A percentile compares a stretch with the other conserved stretches of the same genome.
Conservation (phyloP, 2,888 invertebrate species). For the Brachyopa scutellaris region DNA sequence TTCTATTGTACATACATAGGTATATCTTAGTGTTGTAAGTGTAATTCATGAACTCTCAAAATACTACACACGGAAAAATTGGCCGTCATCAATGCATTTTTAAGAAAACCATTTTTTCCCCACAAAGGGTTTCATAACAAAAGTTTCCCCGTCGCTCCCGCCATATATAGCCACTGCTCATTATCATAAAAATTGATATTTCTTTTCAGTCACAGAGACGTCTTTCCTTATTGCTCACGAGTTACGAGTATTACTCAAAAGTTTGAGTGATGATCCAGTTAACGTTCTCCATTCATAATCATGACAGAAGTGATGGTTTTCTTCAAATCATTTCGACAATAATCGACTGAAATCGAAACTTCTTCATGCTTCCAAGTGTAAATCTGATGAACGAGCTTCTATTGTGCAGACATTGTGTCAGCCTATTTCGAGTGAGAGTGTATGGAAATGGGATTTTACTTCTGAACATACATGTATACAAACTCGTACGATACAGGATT, state of each 20-base stretch:
- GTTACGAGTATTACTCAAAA: slow-evolving; percentile 13
- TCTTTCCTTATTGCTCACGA: neutral
- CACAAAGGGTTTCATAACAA: too few species aligned
- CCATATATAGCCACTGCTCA: too few species aligned
- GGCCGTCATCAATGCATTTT: too few species aligned
- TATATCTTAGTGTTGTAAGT: too few species aligned
- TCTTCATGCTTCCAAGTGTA: slow-evolving; percentile 17
- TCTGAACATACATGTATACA: too few species aligned
- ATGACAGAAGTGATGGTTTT: slow-evolving; percentile 21
- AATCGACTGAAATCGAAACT: slow-evolving; percentile 37
- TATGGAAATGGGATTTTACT: too few species aligned
- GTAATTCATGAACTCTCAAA: too few species aligned
- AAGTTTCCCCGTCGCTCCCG: too few species aligned
- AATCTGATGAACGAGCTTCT: slow-evolving; percentile 15
- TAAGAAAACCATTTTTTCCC: too few species aligned
- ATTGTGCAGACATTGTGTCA: slow-evolving; percentile 13
- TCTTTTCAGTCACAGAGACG: neutral
- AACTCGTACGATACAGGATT: too few species aligned
- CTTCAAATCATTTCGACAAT: slow-evolving; percentile 26
- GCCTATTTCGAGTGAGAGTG: neutral
- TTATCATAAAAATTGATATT: slow-evolving; percentile 9
- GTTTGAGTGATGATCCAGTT: slow-evolving; percentile 15
- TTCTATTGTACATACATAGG: too few species aligned
- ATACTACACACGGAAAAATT: too few species aligned
- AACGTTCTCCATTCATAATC: slow-evolving; percentile 11